Percentiles rank a stretch among this genome's conserved stretches.
Evolutionary conservation across 2,113 vertebrate species (phyloP).

Genomic region (Syngnathoides biaculeatus): DNA sequence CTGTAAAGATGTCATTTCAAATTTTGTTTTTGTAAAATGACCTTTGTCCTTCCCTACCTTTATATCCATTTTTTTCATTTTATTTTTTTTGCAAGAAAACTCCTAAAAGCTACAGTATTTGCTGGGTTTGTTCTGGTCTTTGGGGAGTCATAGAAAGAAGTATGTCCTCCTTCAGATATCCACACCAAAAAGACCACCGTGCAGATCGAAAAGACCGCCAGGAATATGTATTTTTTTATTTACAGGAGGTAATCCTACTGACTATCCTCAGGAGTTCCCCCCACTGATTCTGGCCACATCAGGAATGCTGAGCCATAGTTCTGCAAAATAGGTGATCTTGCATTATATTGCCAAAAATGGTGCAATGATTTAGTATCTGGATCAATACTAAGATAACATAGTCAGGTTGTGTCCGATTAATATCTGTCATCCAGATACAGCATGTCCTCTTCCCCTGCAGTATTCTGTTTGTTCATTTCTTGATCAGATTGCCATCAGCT

Average conservation of each 20-base stretch:
- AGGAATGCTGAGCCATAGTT: constrained; percentile 15
- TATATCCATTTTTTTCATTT: too few relatives aligned
- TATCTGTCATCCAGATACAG: constrained; percentile 10
- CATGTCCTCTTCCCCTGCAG: neutral
- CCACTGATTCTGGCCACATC: constrained; percentile 28
- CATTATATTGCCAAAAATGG: neutral
- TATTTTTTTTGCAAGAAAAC: constrained; percentile 9
- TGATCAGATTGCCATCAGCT: constrained; percentile 26
- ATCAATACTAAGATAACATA: constrained; percentile 10
- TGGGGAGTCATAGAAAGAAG: constrained; percentile 15
- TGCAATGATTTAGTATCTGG: constrained; percentile 7
- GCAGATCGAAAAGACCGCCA: constrained; percentile 27
- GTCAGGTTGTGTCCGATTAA: neutral
- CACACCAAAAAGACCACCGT: constrained; percentile 22
- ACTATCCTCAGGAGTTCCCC: constrained; percentile 26
- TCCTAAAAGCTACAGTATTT: constrained; percentile 17
- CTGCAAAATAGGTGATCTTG: constrained; percentile 14
- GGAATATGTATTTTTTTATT: constrained; percentile 42
- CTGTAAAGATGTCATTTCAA: neutral
- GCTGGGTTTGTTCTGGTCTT: constrained; percentile 33
- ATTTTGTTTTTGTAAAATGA: neutral
- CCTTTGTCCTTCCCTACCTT: neutral
- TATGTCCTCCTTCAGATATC: constrained; percentile 34
- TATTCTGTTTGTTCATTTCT: constrained; percentile 4
- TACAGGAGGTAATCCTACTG: constrained; percentile 15